Conservation (phyloP, 1,140 invertebrate genomes). For the Meloidogyne exigua region DNA sequence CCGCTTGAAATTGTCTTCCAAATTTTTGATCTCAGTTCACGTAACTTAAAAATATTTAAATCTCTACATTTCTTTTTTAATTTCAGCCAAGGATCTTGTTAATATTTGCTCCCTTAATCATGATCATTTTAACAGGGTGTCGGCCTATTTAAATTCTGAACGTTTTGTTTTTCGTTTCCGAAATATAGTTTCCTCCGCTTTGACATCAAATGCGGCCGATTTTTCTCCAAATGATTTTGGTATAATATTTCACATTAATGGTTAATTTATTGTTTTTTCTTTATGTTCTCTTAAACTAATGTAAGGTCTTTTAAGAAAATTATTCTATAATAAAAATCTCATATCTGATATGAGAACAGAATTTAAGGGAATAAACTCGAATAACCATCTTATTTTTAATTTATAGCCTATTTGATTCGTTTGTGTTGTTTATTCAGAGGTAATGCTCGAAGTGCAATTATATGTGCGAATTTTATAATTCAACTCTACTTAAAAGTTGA, state of each 20-base stretch:
- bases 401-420: background rate
- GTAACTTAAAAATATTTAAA: background rate
- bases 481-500: background rate
- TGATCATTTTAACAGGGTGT: conserved; percentile 8
- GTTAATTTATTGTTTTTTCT: background rate
- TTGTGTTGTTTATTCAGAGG: background rate
- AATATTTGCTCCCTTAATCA: background rate
- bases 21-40: conserved; percentile 13
- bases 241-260: background rate
- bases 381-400: background rate
- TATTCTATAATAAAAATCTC: too few relatives aligned
- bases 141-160: conserved; percentile 9
- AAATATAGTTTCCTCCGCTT: background rate
- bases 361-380: too few relatives aligned
- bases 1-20: conserved; percentile 22
- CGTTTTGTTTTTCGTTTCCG: conserved; percentile 3
- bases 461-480: conserved; percentile 5
- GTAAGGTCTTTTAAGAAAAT: too few relatives aligned
- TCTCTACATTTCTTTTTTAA: background rate
- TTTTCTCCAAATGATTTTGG: background rate
- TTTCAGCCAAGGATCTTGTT: conserved; percentile 7
- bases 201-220: background rate
- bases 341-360: too few relatives aligned
- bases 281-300: background rate
- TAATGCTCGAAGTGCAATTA: background rate